Evolutionary conservation across 2,888 invertebrate species (phyloP).

Genomic region (Stegophylla sp.): DNA sequence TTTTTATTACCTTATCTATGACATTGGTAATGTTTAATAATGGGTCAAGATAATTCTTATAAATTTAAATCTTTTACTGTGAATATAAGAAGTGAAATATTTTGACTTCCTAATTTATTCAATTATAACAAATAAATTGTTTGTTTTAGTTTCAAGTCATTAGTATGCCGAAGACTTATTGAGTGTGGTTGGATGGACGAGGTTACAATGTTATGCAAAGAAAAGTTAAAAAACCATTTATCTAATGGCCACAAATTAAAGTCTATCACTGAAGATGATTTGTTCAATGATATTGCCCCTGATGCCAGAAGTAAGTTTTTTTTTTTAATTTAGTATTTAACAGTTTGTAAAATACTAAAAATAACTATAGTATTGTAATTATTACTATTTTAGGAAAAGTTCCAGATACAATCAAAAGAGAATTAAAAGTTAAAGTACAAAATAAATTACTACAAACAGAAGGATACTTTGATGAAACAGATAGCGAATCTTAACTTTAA

Average conservation of each 20-base stretch:
- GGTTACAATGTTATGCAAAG: constrained; percentile 40
- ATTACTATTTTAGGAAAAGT: constrained; percentile 26
- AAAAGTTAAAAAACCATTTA: constrained; percentile 36
- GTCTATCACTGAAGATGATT: constrained; percentile 40
- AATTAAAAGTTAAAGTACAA: constrained; percentile 52
- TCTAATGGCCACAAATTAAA: constrained; percentile 28
- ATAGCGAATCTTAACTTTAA: constrained; percentile 39
- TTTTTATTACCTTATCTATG: not conserved
- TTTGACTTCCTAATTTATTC: not conserved
- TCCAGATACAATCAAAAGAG: constrained; percentile 54
- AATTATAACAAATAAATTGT: not conserved
- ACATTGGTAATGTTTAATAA: too few relatives aligned
- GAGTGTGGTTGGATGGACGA: constrained; percentile 53
- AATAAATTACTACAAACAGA: constrained; percentile 51
- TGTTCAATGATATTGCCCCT: constrained; percentile 50
- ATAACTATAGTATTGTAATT: not conserved
- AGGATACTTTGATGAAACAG: constrained; percentile 52
- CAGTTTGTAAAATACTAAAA: too few relatives aligned
- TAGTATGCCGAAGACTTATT: constrained; percentile 43
- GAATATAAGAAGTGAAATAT: too few relatives aligned
- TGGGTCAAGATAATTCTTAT: too few relatives aligned
- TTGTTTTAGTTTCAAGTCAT: constrained; percentile 45
- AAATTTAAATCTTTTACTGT: too few relatives aligned
- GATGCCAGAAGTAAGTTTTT: constrained; percentile 47
- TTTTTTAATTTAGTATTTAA: too few relatives aligned